Evolutionary conservation across 2,888 invertebrate species (phyloP), one percentile per base, ranked within the genome.

Genomic region (Coelopa pilipes): DNA sequence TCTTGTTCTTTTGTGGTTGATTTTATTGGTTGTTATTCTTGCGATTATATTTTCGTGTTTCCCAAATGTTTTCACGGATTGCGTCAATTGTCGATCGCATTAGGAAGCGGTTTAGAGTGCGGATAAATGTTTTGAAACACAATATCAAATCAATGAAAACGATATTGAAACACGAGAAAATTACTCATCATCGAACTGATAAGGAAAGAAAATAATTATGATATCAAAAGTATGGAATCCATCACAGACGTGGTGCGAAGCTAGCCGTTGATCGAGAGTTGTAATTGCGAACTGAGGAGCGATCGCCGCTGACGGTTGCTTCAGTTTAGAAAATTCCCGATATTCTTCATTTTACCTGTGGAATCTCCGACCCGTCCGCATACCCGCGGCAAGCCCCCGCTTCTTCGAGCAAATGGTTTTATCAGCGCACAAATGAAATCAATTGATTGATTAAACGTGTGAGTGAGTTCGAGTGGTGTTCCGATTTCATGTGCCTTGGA

Each of bases 141-240:
- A 34, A 34, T 34, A 34, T 34, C 34, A 34, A 34, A 34, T 34
- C 34, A 34, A 34, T 34, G 34, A 34, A 34, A 34, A 34, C 34
- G 34, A 34, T 4, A 34, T 34, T 34, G 34, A 34, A 34, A 34
- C 34, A 34, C 34, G 34, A 47, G 19, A 59, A 81, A 83, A 82
- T 82, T 81, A 83, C 82, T 83, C 80, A 83, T 83, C 78, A 77
- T 70, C 34, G 34, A 7, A 77, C 79, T 79, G 82, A 83, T 82
- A 83, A 82, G 83, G 77, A 53, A 45, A 62, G 17, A 47, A 53
- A 71, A n/a, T 45, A 60, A 65, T 71, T 55, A 65, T 53, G 53
- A 65, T 71, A 71, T 59, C 15, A 65, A 53, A 50, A 45, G 69
- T 55, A 53, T 46, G 47, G 15, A 62, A 70, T 50, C 24, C 34